Base-by-base conservation (phyloP, 2,888 invertebrate species). In the Xestia xanthographa region DNA sequence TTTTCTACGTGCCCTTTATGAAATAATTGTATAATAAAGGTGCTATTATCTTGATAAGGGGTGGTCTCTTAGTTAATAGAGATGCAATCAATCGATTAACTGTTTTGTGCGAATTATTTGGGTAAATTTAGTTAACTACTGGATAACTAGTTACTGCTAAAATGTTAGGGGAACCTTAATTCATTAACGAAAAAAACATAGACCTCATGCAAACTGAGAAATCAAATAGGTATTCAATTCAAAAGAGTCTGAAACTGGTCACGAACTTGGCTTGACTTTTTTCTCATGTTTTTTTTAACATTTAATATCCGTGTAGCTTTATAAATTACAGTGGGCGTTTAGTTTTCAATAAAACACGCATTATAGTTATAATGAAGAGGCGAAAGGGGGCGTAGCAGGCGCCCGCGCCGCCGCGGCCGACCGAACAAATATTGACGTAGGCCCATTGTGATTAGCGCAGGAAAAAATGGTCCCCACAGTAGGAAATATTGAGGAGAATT, bases 351-450 rank as follows among this genome's bases (percentile, higher is more conserved):
- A 91, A 89, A 89, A 89, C 91, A 92, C 90, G 91, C 89, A 92
- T 93, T 91, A 91, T 90, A 77, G 88, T 89, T 86, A 86, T 93
- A 92, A 93, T 91, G 91, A 93, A 89, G 92, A 91, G 93, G 93
- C 91, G 90, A 91, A 88, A 92, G 89, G 89, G 92, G 94, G 93
- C 93, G 94, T 83, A 34, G 58, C 86, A 73, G 68, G 81, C 86
- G 81, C 84, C 82, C n/a, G n/a, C n/a, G n/a, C 80, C 86, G 81
- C 84, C 82, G 86, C 80, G 83, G 83, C 77, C 81, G 82, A 79
- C 78, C 76, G 84, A 88, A 90, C 86, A 87, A 79, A 78, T 77
- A 75, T 80, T 81, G 78, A 84, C 80, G 71, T 83, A 80, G 80
- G 86, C 74, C 80, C 83, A 80, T 84, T 73, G 77, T 74, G 75